A percentile compares a stretch with the other conserved stretches of the same genome.
These are phyloP conservation scores for Porites cylindrica DNA, from an alignment of 92 coral and sea anemone genomes.

Conservation along the genomic window DNA sequence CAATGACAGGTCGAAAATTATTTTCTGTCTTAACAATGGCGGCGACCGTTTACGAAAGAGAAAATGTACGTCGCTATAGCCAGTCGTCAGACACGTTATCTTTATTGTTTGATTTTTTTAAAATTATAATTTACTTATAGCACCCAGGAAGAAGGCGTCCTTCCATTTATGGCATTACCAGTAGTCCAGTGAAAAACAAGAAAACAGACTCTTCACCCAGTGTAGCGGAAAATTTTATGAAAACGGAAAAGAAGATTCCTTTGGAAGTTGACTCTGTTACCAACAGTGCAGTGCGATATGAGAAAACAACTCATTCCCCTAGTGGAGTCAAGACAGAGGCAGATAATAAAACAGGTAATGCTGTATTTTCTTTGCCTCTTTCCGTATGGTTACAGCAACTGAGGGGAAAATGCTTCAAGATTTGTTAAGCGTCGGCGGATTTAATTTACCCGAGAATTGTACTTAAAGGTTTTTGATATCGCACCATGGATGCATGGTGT, in stretches of 20 bases:
- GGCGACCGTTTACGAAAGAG: too few relatives aligned
- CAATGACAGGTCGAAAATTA: too few relatives aligned
- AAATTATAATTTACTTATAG: background rate
- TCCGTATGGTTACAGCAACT: too few relatives aligned
- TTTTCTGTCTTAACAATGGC: too few relatives aligned
- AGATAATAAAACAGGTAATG: background rate
- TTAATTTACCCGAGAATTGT: too few relatives aligned
- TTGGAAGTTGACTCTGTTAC: conserved; percentile 41
- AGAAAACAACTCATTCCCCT: conserved; percentile 30
- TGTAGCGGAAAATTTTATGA: conserved; percentile 11
- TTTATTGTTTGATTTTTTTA: background rate
- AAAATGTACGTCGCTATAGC: too few relatives aligned
- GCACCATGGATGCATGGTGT: too few relatives aligned
- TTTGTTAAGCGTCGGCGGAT: too few relatives aligned
- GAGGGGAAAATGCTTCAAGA: too few relatives aligned
- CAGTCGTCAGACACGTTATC: too few relatives aligned
- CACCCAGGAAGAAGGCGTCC: conserved; percentile 45
- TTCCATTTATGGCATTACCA: conserved; percentile 47
- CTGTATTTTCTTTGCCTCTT: too few relatives aligned
- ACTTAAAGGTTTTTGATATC: too few relatives aligned
- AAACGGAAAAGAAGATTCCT: conserved; percentile 16
- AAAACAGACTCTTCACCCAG: background rate
- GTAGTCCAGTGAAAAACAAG: conserved; percentile 28
- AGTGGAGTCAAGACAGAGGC: conserved; percentile 16
- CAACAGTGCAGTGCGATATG: conserved; percentile 20